Base-by-base conservation (phyloP, 1,140 invertebrate species). In the Drosophila pachea region DNA sequence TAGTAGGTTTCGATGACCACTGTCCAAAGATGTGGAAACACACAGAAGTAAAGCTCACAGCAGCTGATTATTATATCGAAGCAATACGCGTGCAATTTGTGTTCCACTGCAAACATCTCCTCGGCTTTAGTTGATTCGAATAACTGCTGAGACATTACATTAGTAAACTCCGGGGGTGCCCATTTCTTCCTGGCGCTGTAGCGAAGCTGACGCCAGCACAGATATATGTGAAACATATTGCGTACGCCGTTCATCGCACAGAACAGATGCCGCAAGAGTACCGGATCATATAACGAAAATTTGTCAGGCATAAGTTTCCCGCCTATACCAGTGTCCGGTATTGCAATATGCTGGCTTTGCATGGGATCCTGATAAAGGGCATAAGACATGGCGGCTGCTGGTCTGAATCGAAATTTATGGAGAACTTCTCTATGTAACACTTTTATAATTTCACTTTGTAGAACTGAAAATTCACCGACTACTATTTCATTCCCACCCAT, bases 341-440 rank as follows among this genome's bases (percentile, higher is more conserved):
- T 52, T 9, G 11, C 9, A 0, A 76, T 33, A 0, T 9, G 42
- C 12, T 63, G 56, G 3, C 58, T 43, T 2, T 60, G 73, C 54
- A 73, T 14, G 0, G 77, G 77, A 22, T 81, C 65, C 35, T 81
- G 58, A 29, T 81, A 81, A 0, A 81, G 42, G 2, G 77, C 38
- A 16, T 66, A 58, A 4, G 36, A 16, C 75, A 77, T 77, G 4
- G 7, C 40, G 31, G 4, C 22, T 9, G 7, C 7, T 2, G 5
- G 7, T 14, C 4, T 35, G 31, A 29, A 4, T 5, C 40, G 12
- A 43, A n/a, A 40, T 4, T 12, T 2, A 0, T 42, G 40, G 36
- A 38, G 9, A 38, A 42, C n/a, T 14, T 43, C 14, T 43, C 40
- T 22, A 22, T 22, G 3, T 3, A 22, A 22, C 3, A 22, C 22